Evolutionary conservation across 2,113 vertebrate genomes (phyloP).

Genomic region (Lepus timidus): DNA sequence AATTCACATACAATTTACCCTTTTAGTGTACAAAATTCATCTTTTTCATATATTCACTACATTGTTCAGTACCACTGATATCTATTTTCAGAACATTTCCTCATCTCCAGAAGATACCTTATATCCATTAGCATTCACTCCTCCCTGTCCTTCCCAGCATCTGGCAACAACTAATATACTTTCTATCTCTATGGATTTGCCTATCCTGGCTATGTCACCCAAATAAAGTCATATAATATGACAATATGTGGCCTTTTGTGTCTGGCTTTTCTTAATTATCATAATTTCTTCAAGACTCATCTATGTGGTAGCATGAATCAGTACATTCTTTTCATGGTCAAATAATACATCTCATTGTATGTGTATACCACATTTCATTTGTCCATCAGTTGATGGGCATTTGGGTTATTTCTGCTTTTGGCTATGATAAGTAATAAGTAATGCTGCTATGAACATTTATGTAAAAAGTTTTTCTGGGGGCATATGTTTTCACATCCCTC

Average conservation of each 20-base stretch:
- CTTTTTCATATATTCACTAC: constrained; percentile 39
- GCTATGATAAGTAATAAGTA: constrained; percentile 64
- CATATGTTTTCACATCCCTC: constrained; percentile 22
- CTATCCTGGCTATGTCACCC: constrained; percentile 35
- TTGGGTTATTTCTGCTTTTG: constrained; percentile 46
- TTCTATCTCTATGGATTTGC: constrained; percentile 29
- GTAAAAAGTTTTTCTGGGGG: constrained; percentile 7
- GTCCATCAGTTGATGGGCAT: not conserved
- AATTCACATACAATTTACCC: not conserved
- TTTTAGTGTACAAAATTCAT: constrained; percentile 29
- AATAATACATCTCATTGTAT: constrained; percentile 36
- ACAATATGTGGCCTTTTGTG: constrained; percentile 37
- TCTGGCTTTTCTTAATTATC: constrained; percentile 58
- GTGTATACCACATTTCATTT: constrained; percentile 49
- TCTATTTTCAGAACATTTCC: constrained; percentile 36
- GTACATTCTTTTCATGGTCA: constrained; percentile 45
- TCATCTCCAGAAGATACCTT: not conserved
- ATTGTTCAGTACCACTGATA: constrained; percentile 20
- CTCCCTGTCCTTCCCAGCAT: not conserved
- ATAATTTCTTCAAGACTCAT: constrained; percentile 52
- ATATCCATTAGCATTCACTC: not conserved
- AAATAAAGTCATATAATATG: constrained; percentile 30
- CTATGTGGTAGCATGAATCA: constrained; percentile 30
- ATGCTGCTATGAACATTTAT: constrained; percentile 63
- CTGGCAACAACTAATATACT: constrained; percentile 11